These are phyloP conservation scores for Phalangium opilio DNA, from an alignment of 2,888 invertebrate genomes.

Conservation along the genomic window DNA sequence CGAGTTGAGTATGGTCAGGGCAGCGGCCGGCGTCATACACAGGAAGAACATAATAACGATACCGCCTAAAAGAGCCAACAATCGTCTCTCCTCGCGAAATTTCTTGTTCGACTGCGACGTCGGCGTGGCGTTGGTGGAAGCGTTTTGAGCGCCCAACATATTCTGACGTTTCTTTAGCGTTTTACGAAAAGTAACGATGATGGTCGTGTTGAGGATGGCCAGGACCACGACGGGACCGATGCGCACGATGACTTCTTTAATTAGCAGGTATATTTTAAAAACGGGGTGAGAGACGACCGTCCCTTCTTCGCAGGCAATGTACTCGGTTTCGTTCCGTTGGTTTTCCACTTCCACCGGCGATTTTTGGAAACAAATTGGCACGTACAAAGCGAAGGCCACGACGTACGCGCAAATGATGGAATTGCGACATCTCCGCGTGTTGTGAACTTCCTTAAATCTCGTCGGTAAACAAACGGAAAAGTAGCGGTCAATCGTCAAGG, in stretches of 20 bases:
- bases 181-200: conserved; percentile 34
- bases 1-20: conserved; percentile 33
- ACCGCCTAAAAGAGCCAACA: conserved; percentile 34
- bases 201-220: conserved; percentile 34
- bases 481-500: conserved; percentile 37
- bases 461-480: conserved; percentile 36
- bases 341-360: conserved; percentile 9
- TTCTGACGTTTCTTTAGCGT: conserved; percentile 32
- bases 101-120: conserved; percentile 11
- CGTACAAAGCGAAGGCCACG: conserved; percentile 31
- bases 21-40: conserved; percentile 36
- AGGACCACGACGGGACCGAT: conserved; percentile 35
- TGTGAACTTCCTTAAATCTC: conserved; percentile 30
- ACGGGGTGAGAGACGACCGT: conserved; percentile 22
- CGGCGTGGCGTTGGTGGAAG: conserved; percentile 3
- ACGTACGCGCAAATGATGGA: conserved; percentile 31
- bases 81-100: conserved; percentile 34
- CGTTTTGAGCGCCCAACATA: conserved; percentile 19
- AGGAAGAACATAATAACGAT: conserved; percentile 36
- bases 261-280: conserved; percentile 31
- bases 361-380: conserved; percentile 33
- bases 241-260: conserved; percentile 33
- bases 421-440: conserved; percentile 27
- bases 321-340: conserved; percentile 11
- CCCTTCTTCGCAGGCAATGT: conserved; percentile 24